Conservation (phyloP, 2,113 vertebrate species). For the Tetrax tetrax region DNA sequence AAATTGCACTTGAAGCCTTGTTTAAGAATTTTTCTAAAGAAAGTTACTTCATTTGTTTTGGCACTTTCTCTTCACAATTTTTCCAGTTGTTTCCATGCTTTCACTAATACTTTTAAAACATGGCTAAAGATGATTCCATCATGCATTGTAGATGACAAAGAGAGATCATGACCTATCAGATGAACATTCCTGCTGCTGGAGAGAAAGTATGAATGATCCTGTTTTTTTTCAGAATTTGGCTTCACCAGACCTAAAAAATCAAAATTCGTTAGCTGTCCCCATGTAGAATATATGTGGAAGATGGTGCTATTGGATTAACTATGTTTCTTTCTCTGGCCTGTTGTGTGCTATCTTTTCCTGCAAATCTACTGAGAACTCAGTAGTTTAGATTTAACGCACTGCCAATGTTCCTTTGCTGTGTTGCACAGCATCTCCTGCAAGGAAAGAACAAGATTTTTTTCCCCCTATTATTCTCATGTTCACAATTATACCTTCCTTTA, state of each 20-base stretch:
- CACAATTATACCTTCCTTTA: neutral
- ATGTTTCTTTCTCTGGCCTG: neutral
- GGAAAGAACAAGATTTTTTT: neutral
- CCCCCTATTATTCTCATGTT: neutral
- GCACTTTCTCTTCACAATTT: neutral
- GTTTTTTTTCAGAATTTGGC: neutral
- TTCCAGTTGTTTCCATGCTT: slow-evolving; percentile 8
- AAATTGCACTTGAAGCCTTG: neutral
- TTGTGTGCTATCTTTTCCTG: neutral
- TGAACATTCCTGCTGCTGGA: neutral
- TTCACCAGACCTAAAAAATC: neutral
- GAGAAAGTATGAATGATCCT: neutral
- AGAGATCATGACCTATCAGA: neutral
- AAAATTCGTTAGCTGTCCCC: neutral
- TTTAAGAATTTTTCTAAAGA: neutral
- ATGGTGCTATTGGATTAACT: neutral
- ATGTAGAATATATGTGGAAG: neutral
- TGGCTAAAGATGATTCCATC: neutral
- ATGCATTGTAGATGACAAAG: neutral
- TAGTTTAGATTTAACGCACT: neutral
- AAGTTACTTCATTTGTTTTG: slow-evolving; percentile 14
- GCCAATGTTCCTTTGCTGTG: neutral
- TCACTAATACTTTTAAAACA: neutral
- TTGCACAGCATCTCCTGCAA: neutral
- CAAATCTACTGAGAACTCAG: neutral